These are phyloP conservation scores for Ctenopoma multispine DNA, from an alignment of 2,797 vertebrate genomes.

Conservation along the genomic window DNA sequence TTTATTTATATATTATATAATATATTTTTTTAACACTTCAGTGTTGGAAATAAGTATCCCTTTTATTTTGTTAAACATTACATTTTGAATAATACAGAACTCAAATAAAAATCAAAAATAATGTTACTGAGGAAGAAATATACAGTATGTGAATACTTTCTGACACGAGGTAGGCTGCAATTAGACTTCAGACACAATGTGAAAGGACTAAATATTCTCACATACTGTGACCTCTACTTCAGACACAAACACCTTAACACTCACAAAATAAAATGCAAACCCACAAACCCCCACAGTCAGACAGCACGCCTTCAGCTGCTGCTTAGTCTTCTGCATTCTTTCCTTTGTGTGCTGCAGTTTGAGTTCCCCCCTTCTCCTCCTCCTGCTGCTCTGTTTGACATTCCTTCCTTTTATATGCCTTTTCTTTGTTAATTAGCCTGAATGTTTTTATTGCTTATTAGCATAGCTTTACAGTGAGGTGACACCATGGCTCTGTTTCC, in stretches of 20 bases:
- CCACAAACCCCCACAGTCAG: slow-evolving; percentile 14
- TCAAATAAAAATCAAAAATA: background rate
- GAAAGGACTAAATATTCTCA: slow-evolving; percentile 28
- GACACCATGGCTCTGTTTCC: slow-evolving; percentile 63
- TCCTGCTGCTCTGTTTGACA: slow-evolving; percentile 52
- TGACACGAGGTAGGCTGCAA: slow-evolving; percentile 11
- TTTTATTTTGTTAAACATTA: background rate
- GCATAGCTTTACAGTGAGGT: slow-evolving; percentile 67
- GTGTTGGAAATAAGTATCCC: background rate
- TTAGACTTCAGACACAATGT: slow-evolving; percentile 33
- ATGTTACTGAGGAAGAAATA: background rate
- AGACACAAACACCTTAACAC: slow-evolving; percentile 23
- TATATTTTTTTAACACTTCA: too few relatives aligned
- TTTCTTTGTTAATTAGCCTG: slow-evolving; percentile 71
- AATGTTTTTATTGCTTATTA: slow-evolving; percentile 78
- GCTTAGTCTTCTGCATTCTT: slow-evolving; percentile 63
- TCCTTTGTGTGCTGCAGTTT: slow-evolving; percentile 53
- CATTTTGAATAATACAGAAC: slow-evolving; percentile 5
- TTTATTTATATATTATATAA: too few relatives aligned
- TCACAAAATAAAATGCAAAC: slow-evolving; percentile 10
- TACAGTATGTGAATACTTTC: background rate
- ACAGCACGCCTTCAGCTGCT: slow-evolving; percentile 51
- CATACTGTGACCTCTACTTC: slow-evolving; percentile 12
- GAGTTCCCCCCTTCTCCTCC: slow-evolving; percentile 7
- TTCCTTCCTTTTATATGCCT: slow-evolving; percentile 61